These are phyloP conservation scores for Lordiphosa stackelbergi DNA, from an alignment of 1,140 invertebrate genomes.

Conservation along the genomic window DNA sequence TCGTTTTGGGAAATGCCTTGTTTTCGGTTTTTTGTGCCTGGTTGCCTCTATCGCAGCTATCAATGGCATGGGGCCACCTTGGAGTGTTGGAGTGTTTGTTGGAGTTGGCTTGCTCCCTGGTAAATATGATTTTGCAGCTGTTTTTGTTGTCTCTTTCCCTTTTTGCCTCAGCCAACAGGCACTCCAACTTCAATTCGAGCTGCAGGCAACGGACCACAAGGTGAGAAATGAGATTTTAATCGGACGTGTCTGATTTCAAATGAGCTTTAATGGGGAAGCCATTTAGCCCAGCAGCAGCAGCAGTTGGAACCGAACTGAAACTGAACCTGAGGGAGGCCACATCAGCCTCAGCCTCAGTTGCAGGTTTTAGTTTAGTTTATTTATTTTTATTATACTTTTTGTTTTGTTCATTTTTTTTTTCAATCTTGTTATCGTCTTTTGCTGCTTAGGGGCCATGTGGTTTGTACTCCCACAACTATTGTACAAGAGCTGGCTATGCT, in stretches of 20 bases:
- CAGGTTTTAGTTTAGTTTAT: slow-evolving; percentile 41
- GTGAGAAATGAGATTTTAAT: slow-evolving; percentile 78
- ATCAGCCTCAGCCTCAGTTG: not conserved
- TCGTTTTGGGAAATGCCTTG: slow-evolving; percentile 44
- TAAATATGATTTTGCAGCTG: slow-evolving; percentile 73
- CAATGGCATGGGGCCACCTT: slow-evolving; percentile 45
- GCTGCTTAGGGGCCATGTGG: too few relatives aligned
- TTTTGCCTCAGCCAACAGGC: slow-evolving; percentile 16
- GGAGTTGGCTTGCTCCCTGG: slow-evolving; percentile 32
- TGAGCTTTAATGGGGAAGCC: slow-evolving; percentile 77
- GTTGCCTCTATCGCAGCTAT: slow-evolving; percentile 48
- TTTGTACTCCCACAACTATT: too few relatives aligned
- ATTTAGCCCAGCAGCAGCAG: slow-evolving; percentile 59
- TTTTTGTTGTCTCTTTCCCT: slow-evolving; percentile 48
- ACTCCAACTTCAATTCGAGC: slow-evolving; percentile 61
- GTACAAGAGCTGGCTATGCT: too few relatives aligned
- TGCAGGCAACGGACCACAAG: slow-evolving; percentile 62
- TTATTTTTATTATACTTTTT: slow-evolving; percentile 38
- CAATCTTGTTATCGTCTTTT: too few relatives aligned
- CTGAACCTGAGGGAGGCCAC: slow-evolving; percentile 15
- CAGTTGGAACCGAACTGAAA: slow-evolving; percentile 5
- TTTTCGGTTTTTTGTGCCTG: slow-evolving; percentile 1
- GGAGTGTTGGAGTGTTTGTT: slow-evolving; percentile 12
- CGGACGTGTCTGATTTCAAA: slow-evolving; percentile 78
- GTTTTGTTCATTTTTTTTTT: too few relatives aligned